A percentile compares a stretch with the other conserved stretches of the same genome.
These are phyloP conservation scores for Phrynocephalus forsythii DNA, from an alignment of 2,797 vertebrate genomes.

Conservation along the genomic window DNA sequence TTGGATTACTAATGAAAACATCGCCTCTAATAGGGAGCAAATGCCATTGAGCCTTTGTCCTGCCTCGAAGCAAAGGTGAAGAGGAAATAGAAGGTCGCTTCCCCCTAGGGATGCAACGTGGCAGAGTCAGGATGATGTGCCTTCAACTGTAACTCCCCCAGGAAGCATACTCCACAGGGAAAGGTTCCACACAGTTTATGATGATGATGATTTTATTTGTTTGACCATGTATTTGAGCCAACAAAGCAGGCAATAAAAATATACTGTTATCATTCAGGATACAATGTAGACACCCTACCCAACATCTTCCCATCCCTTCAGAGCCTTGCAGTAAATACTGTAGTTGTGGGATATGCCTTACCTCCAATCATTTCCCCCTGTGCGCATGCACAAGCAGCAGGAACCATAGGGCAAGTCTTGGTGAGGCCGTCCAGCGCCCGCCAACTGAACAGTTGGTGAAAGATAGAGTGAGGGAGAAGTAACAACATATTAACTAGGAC, in stretches of 20 bases:
- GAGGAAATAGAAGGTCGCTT: too few species aligned
- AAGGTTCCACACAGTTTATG: too few species aligned
- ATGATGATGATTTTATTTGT: background rate
- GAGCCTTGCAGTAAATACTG: background rate
- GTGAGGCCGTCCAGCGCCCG: background rate
- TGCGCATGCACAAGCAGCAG: background rate
- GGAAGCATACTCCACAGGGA: too few species aligned
- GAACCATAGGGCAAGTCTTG: background rate
- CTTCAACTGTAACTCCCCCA: too few species aligned
- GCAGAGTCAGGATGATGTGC: too few species aligned
- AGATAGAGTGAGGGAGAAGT: background rate
- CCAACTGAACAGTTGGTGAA: background rate
- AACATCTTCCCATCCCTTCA: background rate
- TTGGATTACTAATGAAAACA: too few species aligned
- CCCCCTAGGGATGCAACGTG: too few species aligned
- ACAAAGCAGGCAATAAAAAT: background rate
- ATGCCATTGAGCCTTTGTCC: too few species aligned
- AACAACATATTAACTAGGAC: background rate
- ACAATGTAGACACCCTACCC: too few species aligned
- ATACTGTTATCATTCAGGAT: background rate
- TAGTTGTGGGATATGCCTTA: background rate
- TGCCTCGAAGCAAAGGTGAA: too few species aligned
- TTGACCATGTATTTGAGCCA: too few species aligned
- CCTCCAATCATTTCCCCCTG: background rate
- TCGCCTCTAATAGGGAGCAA: too few species aligned